Percentiles rank a stretch among this genome's conserved stretches.
Conservation (phyloP, 2,888 invertebrate genomes). For the Pristionchus mayeri region DNA sequence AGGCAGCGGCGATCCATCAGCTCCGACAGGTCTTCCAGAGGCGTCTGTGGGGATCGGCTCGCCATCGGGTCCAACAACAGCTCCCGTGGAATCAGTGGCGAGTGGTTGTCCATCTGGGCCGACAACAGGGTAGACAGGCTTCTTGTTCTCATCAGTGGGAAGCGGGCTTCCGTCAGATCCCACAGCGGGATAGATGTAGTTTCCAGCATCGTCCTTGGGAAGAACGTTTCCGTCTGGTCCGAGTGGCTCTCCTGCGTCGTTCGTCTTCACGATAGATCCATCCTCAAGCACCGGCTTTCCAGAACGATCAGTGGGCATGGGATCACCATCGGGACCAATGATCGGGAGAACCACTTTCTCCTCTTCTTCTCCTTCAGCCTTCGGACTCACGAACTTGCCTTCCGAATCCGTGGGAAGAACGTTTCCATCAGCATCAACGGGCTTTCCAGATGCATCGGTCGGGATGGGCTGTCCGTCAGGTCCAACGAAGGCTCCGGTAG, state of each 20-base stretch:
- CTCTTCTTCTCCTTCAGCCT: constrained; percentile 45
- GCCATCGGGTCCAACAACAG: constrained; percentile 50
- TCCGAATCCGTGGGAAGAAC: too few species aligned
- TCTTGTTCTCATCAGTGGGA: constrained; percentile 53
- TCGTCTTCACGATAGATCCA: constrained; percentile 44
- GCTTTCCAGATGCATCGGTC: constrained; percentile 56
- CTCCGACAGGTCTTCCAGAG: constrained; percentile 55
- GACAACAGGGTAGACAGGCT: constrained; percentile 54
- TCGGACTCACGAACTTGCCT: constrained; percentile 41
- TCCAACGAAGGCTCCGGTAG: constrained; percentile 52
- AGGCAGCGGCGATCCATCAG: constrained; percentile 52
- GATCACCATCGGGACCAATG: constrained; percentile 56
- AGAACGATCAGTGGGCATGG: constrained; percentile 57
- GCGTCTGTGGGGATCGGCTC: constrained; percentile 51
- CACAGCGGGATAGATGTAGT: constrained; percentile 51
- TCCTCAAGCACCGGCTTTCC: constrained; percentile 59
- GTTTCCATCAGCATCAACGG: constrained; percentile 56
- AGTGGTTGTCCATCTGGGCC: constrained; percentile 60
- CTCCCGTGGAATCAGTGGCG: constrained; percentile 56
- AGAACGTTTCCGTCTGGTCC: constrained; percentile 59
- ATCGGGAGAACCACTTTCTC: constrained; percentile 53
- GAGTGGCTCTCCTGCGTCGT: constrained; percentile 47
- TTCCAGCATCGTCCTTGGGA: constrained; percentile 60
- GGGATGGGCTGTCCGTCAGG: constrained; percentile 43
- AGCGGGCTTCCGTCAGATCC: constrained; percentile 54